These are phyloP conservation scores for Psylliodes chrysocephalus DNA, from an alignment of 2,888 invertebrate species.

Conservation along the genomic window DNA sequence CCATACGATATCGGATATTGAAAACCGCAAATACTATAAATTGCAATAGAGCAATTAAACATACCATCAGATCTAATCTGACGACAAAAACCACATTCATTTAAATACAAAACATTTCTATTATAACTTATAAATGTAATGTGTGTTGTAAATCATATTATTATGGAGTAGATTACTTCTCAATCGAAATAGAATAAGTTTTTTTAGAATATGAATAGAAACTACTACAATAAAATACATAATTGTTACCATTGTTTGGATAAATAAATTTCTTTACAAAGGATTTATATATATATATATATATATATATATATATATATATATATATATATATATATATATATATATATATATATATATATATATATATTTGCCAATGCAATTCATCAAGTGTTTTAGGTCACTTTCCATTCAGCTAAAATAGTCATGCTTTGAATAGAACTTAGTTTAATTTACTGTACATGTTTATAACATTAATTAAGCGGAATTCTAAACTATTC, in stretches of 20 bases:
- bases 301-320: conserved; percentile 35
- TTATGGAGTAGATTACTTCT: conserved; percentile 9
- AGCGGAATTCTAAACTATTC: conserved; percentile 40
- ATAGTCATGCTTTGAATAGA: conserved; percentile 51
- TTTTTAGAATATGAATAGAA: not conserved
- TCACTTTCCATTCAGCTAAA: conserved; percentile 53
- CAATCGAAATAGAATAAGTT: not conserved
- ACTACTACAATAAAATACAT: not conserved
- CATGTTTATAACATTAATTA: conserved; percentile 46
- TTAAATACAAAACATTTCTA: conserved; percentile 15
- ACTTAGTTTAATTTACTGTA: conserved; percentile 47
- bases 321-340: conserved; percentile 34
- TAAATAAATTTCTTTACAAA: conserved; percentile 10
- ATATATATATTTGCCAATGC: conserved; percentile 45
- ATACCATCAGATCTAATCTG: conserved; percentile 13
- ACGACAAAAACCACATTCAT: conserved; percentile 14
- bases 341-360: conserved; percentile 26
- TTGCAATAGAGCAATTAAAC: conserved; percentile 22
- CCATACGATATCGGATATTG: conserved; percentile 17
- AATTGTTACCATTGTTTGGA: not conserved
- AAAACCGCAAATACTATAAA: conserved; percentile 20
- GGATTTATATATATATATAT: conserved; percentile 2
- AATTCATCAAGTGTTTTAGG: conserved; percentile 53
- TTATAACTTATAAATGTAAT: conserved; percentile 15
- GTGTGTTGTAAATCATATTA: conserved; percentile 13